Base-by-base conservation (phyloP, 2,888 invertebrate species). In the Acrobeloides nanus region DNA sequence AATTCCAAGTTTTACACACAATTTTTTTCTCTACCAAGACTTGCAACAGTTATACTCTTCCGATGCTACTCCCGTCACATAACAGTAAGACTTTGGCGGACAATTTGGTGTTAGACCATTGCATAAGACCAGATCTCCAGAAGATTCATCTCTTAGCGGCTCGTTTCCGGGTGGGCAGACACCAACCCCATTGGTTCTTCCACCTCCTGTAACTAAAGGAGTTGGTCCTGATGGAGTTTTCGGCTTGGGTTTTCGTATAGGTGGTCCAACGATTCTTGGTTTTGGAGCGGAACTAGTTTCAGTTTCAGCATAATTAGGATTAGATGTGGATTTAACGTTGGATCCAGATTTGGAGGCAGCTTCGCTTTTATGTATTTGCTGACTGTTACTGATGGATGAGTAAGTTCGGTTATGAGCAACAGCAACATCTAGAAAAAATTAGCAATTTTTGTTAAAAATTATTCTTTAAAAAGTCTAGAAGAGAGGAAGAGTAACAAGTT, bases 31-130 rank as follows among this genome's bases (percentile, higher is more conserved):
- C 31, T 57, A 64, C 61, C 60, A 64, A 38, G 64, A 62, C 46
- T 62, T 68, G 54, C 71, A 71, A 49, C 71, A 71, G 50, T 72
- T 72, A 52, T 72, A 71, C 25, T 65, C 64, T 38, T 61, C 71
- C 15, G 60, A 60, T 25, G 71, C 71, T 37, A 67, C 64, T 20
- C 71, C 73, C 8, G 72, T 71, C 25, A 70, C 72, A 44, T 70
- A 73, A 46, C 73, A 73, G 45, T 73, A 73, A 17, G 66, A 62
- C 21, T 67, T 48, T 3, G 73, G 68, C 15, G 70, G 69, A 47
- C 73, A 73, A 33, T 72, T 68, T 5, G 72, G 72, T 38, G 61
- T 63, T 32, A 67, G 48, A 7, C 68, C 72, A 44, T 68, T 67
- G 58, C 72, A 72, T 29, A 64, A 44, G 17, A 62, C 49, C 35